Evolutionary conservation across 2,797 vertebrate species (phyloP), one percentile per base, ranked within the genome.

Genomic region (Galago senegalensis): DNA sequence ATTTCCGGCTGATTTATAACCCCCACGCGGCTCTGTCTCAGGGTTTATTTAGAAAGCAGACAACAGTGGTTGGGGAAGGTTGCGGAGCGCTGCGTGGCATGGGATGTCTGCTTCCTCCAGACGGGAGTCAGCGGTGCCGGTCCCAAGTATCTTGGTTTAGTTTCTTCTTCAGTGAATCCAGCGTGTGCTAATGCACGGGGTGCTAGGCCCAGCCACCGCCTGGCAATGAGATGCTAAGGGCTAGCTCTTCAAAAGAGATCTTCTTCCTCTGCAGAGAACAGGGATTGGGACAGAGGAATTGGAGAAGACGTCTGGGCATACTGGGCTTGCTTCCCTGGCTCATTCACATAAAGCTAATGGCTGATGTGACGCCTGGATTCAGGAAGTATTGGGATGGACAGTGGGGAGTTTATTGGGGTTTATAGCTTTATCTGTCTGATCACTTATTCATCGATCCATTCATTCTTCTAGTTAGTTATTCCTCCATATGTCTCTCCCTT

Each of bases 1-100:
- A 98, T 98, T 99, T 98, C 98, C 97, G 96, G 98, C 98, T 98
- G 98, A 99, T 98, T 98, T 98, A 98, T 98, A 98, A 97, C 97
- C 98, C 97, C 97, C 97, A 89, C 97, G 96, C 10, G 97, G 96
- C 95, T 95, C 80, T 87, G 96, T 98, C 98, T 98, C 96, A 25
- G 91, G 95, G 98, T 96, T 97, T 97, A 97, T 98, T 97, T 97
- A 97, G 97, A 92, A 97, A 96, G 97, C 96, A 98, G 98, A 97
- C 97, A 82, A 9, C 56, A 60, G 96, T 87, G 95, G 85, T 75
- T 0, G 43, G 79, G 90, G 84, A 85, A 80, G 94, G 89, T 60
- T 88, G 85, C 0, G 9, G 86, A 29, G 40, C 0, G 3, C 73
- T 6, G 3, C 0, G 25, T 43, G 77, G 31, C 37, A 0, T 3